A percentile compares a stretch with the other conserved stretches of the same genome.
phyloP scores from a whole-genome alignment of 1,140 invertebrate species.

The Saccostrea echinata region DNA sequence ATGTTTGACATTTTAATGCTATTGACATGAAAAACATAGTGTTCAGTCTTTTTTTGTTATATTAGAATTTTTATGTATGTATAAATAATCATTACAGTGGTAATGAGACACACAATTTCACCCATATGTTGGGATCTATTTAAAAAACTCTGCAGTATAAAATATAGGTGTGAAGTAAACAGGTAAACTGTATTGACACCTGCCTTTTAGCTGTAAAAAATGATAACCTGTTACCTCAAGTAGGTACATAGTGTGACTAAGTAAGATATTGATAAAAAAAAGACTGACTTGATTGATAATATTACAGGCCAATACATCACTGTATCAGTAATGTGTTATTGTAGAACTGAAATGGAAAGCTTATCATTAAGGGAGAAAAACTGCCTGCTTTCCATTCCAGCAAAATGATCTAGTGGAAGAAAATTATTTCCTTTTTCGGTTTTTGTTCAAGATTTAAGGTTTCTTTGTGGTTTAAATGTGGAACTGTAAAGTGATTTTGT shows the following conservation, averaged over 20 bases:
- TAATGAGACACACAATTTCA: neutral
- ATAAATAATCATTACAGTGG: neutral
- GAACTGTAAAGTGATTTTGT: neutral
- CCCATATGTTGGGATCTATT: neutral
- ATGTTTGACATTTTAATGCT: too few species aligned
- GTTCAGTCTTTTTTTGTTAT: neutral
- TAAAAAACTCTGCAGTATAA: neutral
- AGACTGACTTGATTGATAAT: neutral
- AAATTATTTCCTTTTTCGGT: neutral
- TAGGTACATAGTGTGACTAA: neutral
- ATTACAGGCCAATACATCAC: conserved; percentile 19
- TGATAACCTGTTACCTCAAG: neutral
- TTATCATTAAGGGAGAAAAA: neutral
- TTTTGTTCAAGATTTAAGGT: neutral
- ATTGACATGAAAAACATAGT: too few species aligned
- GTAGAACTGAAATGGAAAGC: conserved; percentile 10
- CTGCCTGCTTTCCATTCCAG: neutral
- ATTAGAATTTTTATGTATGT: neutral
- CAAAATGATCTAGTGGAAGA: neutral
- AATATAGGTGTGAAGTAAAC: neutral
- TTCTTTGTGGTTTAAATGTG: neutral
- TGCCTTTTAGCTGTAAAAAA: neutral
- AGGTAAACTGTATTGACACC: neutral
- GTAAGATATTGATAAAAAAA: conserved; percentile 20
- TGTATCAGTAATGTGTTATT: conserved; percentile 10